phyloP scores from a whole-genome alignment of 2,888 invertebrate genomes.

The Harpalus rubripes region DNA sequence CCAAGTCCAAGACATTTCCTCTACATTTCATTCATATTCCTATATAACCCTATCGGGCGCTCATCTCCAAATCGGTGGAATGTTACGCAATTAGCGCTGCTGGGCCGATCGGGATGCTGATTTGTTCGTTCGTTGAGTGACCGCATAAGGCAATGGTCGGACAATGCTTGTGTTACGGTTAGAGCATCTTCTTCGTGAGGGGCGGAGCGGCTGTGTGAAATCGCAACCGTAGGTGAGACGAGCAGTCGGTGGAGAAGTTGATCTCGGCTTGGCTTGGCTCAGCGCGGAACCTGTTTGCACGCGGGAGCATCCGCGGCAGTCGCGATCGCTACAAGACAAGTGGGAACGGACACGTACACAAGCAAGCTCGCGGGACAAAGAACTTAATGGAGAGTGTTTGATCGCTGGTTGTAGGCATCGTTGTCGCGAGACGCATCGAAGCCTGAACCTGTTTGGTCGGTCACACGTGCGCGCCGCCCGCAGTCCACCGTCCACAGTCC shows the following conservation, averaged over 20 bases:
- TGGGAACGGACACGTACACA: slow-evolving; percentile 65
- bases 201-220: slow-evolving; percentile 58
- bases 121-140: background rate
- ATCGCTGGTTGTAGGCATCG: slow-evolving; percentile 63
- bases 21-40: too few relatives aligned
- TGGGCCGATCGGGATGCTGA: background rate
- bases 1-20: too few relatives aligned
- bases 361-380: slow-evolving; percentile 65
- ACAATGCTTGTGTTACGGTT: slow-evolving; percentile 50
- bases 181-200: slow-evolving; percentile 56
- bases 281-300: slow-evolving; percentile 65
- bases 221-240: slow-evolving; percentile 65
- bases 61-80: background rate
- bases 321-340: slow-evolving; percentile 61
- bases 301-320: slow-evolving; percentile 55
- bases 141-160: slow-evolving; percentile 53
- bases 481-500: too few relatives aligned
- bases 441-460: slow-evolving; percentile 66
- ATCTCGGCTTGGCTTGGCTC: slow-evolving; percentile 11
- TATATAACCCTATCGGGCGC: too few relatives aligned
- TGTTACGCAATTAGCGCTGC: slow-evolving; percentile 35
- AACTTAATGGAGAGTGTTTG: slow-evolving; percentile 67
- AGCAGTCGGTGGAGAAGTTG: slow-evolving; percentile 61
- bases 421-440: slow-evolving; percentile 63
- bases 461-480: slow-evolving; percentile 61